A percentile compares a stretch with the other conserved stretches of the same genome.
These are phyloP conservation scores for Nesogale talazaci DNA, from an alignment of 2,113 vertebrate genomes.

Conservation along the genomic window DNA sequence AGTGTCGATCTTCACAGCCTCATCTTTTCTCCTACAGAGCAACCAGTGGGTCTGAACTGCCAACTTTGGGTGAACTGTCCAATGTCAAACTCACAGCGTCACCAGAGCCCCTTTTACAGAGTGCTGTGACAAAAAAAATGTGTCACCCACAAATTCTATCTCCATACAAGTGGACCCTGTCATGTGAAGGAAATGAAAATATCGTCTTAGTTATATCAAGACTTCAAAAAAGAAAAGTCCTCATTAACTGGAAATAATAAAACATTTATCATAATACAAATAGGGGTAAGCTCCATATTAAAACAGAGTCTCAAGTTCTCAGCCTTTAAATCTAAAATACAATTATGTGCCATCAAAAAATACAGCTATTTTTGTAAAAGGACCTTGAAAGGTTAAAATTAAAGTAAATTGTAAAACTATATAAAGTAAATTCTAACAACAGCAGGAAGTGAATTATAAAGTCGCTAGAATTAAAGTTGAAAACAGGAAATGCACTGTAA, in stretches of 20 bases:
- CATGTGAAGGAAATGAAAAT: constrained; percentile 27
- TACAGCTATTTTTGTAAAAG: constrained; percentile 17
- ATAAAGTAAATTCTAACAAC: constrained; percentile 50
- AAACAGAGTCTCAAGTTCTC: constrained; percentile 5
- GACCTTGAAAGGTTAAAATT: constrained; percentile 15
- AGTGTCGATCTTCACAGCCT: no score
- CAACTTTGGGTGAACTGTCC: no score
- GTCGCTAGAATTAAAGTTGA: constrained; percentile 41
- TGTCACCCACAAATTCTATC: background rate
- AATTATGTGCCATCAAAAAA: constrained; percentile 22
- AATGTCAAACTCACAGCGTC: no score
- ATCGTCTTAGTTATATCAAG: constrained; percentile 48
- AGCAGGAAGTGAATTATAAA: constrained; percentile 34
- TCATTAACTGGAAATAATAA: constrained; percentile 40
- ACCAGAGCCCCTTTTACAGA: background rate
- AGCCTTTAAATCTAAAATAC: constrained; percentile 28
- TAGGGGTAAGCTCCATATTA: background rate
- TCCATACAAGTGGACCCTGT: background rate
- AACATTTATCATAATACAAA: constrained; percentile 26
- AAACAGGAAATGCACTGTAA: constrained; percentile 47
- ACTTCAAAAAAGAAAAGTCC: background rate
- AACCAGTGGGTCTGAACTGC: no score
- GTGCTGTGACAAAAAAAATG: background rate
- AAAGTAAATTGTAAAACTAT: constrained; percentile 59
- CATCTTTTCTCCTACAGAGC: no score